These are phyloP conservation scores for Acrocyrtus sp. DNA, from an alignment of 2,888 invertebrate genomes.

Conservation along the genomic window DNA sequence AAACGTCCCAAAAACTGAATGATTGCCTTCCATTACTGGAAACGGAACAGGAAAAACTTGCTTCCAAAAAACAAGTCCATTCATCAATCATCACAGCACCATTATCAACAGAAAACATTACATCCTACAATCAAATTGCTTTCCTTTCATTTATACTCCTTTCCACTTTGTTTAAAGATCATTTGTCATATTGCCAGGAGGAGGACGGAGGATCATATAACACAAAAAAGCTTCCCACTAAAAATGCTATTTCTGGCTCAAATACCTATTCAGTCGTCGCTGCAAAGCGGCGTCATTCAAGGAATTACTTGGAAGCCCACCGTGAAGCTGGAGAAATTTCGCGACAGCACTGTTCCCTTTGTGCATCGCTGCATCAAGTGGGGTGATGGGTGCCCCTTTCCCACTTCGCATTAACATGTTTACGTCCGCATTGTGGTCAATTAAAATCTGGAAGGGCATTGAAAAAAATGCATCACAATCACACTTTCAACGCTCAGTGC, in stretches of 20 bases:
- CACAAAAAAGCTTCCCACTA: not conserved
- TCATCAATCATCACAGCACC: no score
- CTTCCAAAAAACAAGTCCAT: no score
- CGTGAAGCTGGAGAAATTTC: slow-evolving; percentile 90
- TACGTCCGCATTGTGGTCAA: slow-evolving; percentile 86
- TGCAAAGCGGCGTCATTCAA: slow-evolving; percentile 59
- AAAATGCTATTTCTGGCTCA: not conserved
- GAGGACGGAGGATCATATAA: not conserved
- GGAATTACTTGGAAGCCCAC: slow-evolving; percentile 77
- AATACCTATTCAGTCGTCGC: slow-evolving; percentile 58
- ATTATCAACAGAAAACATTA: no score
- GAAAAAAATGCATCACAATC: no score
- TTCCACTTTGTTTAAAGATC: no score
- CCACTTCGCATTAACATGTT: slow-evolving; percentile 86
- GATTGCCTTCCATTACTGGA: no score
- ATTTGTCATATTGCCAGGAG: not conserved
- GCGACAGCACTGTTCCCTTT: slow-evolving; percentile 90
- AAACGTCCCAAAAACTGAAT: no score
- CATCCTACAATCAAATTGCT: no score
- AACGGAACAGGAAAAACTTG: no score
- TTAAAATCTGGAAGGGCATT: slow-evolving; percentile 71
- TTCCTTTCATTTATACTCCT: no score
- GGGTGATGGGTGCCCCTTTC: slow-evolving; percentile 86
- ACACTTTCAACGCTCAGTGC: not conserved
- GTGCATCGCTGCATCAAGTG: slow-evolving; percentile 89